Evolutionary conservation across 2,113 vertebrate genomes (phyloP).

Genomic region (Asarcornis scutulata): DNA sequence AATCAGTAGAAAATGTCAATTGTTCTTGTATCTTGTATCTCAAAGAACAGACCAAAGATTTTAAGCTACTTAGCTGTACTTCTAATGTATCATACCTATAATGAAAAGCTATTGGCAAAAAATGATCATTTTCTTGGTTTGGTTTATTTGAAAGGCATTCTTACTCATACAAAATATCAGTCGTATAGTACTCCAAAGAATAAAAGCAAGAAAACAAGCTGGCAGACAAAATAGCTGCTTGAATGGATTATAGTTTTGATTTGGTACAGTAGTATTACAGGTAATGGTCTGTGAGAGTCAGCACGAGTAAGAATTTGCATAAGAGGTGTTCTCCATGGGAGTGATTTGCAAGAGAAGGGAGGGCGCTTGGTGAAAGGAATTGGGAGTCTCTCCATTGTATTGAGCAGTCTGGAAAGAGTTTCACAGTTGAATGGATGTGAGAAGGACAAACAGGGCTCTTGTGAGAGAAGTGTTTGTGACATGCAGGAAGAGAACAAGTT

Average conservation of each 20-base stretch:
- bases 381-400: fast-evolving
- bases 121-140: not conserved
- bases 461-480: not conserved
- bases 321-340: not conserved
- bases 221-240: not conserved
- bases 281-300: not conserved
- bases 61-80: not conserved
- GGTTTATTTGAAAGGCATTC: not conserved
- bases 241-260: not conserved
- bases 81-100: not conserved
- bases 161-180: not conserved
- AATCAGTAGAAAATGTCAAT: constrained; percentile 35
- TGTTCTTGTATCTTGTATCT: constrained; percentile 4
- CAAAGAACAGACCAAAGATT: not conserved
- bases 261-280: not conserved
- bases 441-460: not conserved
- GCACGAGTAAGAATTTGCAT: not conserved
- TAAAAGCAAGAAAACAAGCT: not conserved
- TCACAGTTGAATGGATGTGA: not conserved
- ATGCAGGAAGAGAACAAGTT: not conserved
- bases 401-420: not conserved
- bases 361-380: not conserved
- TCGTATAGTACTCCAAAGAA: not conserved
- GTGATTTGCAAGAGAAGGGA: not conserved
- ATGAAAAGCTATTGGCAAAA: not conserved